Evolutionary conservation across 2,797 vertebrate species (phyloP).

Genomic region (Podarcis lilfordi): DNA sequence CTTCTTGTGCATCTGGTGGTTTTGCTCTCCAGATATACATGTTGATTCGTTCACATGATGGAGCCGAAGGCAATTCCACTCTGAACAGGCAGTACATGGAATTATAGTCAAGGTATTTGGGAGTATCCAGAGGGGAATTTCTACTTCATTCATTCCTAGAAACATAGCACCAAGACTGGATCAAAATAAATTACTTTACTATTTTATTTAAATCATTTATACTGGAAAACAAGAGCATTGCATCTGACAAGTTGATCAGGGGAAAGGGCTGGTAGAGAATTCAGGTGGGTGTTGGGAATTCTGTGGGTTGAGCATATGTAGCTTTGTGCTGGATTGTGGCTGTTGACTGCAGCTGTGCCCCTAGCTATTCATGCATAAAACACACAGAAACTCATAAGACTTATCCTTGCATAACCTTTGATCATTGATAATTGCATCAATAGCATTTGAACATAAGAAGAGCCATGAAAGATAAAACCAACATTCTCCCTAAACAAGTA

Average conservation of each 20-base stretch:
- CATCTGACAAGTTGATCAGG: no score
- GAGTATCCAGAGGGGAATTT: neutral
- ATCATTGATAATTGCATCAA: no score
- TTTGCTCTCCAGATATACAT: neutral
- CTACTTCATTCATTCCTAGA: neutral
- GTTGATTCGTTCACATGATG: neutral
- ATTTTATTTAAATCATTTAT: neutral
- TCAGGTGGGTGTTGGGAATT: neutral
- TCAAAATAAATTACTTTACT: neutral
- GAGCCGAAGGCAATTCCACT: neutral
- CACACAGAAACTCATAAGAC: no score
- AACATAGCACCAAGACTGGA: no score
- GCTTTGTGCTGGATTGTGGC: neutral
- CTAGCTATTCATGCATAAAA: neutral
- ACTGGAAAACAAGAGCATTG: neutral
- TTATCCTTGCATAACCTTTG: no score
- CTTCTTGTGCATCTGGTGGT: neutral
- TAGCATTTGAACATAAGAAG: no score
- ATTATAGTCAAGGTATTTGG: no score
- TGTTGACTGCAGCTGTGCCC: neutral
- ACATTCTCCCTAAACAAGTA: no score
- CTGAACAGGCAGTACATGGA: neutral
- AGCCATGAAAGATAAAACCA: no score
- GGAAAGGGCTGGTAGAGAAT: neutral
- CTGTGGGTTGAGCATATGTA: neutral